Base-by-base conservation (phyloP, 2,797 vertebrate genomes). In the Petrocephalus schoutedeni region DNA sequence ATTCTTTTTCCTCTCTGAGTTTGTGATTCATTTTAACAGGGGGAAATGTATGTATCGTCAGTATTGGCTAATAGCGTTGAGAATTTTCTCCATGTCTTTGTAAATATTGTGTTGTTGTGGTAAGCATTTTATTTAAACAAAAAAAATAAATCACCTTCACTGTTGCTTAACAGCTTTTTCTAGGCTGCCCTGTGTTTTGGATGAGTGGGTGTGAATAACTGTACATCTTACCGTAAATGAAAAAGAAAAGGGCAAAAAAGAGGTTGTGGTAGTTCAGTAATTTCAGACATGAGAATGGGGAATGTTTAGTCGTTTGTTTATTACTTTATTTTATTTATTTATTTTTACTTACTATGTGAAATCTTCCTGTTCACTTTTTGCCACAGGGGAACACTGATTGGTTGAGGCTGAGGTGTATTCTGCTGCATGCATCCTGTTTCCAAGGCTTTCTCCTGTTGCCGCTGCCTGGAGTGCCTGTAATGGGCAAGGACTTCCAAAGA, bases 401-500 rank as follows among this genome's bases (percentile, higher is more conserved):
- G 87, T 89, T 86, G 87, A 28, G 19, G 77, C n/a, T 12, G 54
- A 87, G 32, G 71, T 61, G n/a, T 19, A 64, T 87, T 59, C 89
- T 89, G 91, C 93, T 94, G 92, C 93, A 93, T 94, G 92, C 92
- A 91, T 92, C 86, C 92, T 87, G 89, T 93, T 90, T 91, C 90
- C 90, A 89, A 92, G 91, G 91, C 59, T 92, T 90, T 93, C 91
- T 90, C 51, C 91, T 91, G 90, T 94, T 93, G 82, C 93, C 93
- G 92, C 93, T 93, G 90, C 94, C 94, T 92, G 95, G 92, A 95
- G 94, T 94, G 93, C 96, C 96, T 98, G 97, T 97, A 97, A 99
- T 99, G 98, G 98, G 97, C 96, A 95, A 97, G 96, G 95, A 96
- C 95, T 95, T 95, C 95, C 95, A 95, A 94, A 96, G 93, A 96